Evolutionary conservation across 2,888 invertebrate genomes (phyloP), one percentile per base, ranked within the genome.

Genomic region (Stenolophus ochropezus): DNA sequence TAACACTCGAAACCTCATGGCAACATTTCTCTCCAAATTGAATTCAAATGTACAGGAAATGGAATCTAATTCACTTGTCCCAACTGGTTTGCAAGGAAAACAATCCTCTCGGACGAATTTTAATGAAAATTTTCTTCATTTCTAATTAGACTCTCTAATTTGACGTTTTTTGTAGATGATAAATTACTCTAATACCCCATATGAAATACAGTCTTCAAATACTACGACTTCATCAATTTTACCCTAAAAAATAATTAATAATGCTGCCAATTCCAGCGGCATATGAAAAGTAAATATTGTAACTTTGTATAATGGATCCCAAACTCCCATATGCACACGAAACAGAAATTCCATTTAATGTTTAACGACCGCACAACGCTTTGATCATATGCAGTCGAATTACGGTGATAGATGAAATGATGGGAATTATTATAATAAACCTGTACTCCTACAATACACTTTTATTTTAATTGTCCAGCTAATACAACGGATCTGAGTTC

Each of bases 31-130:
- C 33, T 27, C 61, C 27, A 69, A 69, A 69, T 69, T 69, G 65
- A 69, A 69, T 69, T 69, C 65, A 69, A 69, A 33, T 69, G 65
- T 69, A 33, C 65, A 27, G 65, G 65, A 69, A 69, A 69, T 69
- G 65, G 65, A 69, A 69, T 69, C 65, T 69, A 69, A 69, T 69
- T 69, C 65, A 69, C 33, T 69, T 69, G 33, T 69, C 65, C 27
- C 27, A 42, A 69, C 14, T 33, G 27, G 65, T 33, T 27, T 14
- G n/a, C 25, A 11, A 42, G 21, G 56, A 56, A 3, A 56, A 21
- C 56, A 21, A 56, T 56, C 18, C 20, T 20, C 21, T 56, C 20
- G 20, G 18, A 56, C 20, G 56, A 56, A 56, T 56, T 56, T 20
- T 56, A 21, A 56, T 56, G 56, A 56, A 21, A 21, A 21, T 56